A percentile compares a stretch with the other conserved stretches of the same genome.
These are phyloP conservation scores for Nixonia krombeini DNA, from an alignment of 1,140 invertebrate species.

Conservation along the genomic window DNA sequence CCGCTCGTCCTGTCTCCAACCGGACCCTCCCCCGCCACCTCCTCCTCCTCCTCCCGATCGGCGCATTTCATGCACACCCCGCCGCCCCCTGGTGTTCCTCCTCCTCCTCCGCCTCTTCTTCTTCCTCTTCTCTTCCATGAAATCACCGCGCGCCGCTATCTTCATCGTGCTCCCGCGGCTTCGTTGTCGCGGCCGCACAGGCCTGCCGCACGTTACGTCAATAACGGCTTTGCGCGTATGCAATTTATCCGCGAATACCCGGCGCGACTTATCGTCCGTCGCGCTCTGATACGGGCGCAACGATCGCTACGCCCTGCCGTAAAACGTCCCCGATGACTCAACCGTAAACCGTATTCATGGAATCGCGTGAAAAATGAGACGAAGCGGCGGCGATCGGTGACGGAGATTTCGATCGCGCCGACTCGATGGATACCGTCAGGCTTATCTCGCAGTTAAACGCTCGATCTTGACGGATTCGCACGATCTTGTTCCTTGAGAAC, in stretches of 20 bases:
- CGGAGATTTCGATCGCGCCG: conserved; percentile 9
- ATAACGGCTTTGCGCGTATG: conserved; percentile 14
- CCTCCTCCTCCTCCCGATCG: conserved; percentile 5
- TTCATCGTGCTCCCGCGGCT: conserved; percentile 14
- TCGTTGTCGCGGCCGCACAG: no score
- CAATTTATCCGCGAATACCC: neutral
- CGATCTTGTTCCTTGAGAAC: conserved; percentile 37
- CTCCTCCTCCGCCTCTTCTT: conserved; percentile 12
- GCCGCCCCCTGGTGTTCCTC: no score
- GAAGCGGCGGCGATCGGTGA: conserved; percentile 5
- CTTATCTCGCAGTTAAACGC: conserved; percentile 30
- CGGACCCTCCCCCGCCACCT: conserved; percentile 12
- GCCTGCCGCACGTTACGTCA: no score
- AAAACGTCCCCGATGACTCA: no score
- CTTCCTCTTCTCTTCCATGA: conserved; percentile 10
- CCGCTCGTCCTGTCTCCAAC: no score
- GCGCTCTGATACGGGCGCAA: no score
- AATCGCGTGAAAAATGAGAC: no score
- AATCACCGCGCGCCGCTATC: conserved; percentile 8
- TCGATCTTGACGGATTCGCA: conserved; percentile 33
- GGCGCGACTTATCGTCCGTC: neutral
- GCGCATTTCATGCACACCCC: conserved; percentile 15
- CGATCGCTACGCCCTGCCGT: no score
- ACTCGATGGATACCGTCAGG: conserved; percentile 24
- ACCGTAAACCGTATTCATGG: no score